These are phyloP conservation scores for Oithona nana DNA, from an alignment of 2,888 invertebrate species.

Conservation along the genomic window DNA sequence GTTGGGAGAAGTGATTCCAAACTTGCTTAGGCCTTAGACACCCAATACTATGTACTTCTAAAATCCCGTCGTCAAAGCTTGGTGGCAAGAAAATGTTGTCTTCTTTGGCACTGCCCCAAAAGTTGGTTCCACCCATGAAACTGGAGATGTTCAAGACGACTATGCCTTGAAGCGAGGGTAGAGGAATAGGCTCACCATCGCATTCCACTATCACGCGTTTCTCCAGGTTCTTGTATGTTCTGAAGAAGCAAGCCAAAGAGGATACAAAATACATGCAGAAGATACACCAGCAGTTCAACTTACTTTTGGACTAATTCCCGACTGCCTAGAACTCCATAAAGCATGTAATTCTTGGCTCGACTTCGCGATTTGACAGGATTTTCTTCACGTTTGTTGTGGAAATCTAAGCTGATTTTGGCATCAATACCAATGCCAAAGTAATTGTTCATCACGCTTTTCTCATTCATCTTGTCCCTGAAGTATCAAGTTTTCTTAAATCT, in stretches of 20 bases:
- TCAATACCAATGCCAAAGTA: constrained; percentile 97
- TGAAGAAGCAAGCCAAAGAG: constrained; percentile 31
- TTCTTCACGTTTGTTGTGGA: constrained; percentile 88
- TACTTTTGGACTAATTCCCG: constrained; percentile 33
- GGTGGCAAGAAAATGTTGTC: constrained; percentile 80
- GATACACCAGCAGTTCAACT: not conserved
- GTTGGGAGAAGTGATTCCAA: no score
- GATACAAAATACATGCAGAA: no score
- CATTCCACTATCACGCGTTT: constrained; percentile 87
- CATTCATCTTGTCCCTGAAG: constrained; percentile 55
- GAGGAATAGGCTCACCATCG: constrained; percentile 81
- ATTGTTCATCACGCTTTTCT: constrained; percentile 94
- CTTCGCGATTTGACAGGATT: constrained; percentile 91
- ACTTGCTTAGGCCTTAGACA: no score
- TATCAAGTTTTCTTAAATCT: not conserved
- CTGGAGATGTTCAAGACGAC: constrained; percentile 84
- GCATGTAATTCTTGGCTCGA: constrained; percentile 85
- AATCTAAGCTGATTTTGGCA: constrained; percentile 89
- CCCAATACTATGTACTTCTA: constrained; percentile 38
- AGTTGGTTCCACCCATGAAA: constrained; percentile 95
- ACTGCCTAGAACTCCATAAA: constrained; percentile 45
- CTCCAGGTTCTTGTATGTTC: constrained; percentile 85
- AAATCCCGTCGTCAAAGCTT: constrained; percentile 81
- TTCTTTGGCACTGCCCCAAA: constrained; percentile 86
- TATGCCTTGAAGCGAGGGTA: constrained; percentile 87